Conservation (phyloP, 2,113 vertebrate species). For the Mustela lutreola region DNA sequence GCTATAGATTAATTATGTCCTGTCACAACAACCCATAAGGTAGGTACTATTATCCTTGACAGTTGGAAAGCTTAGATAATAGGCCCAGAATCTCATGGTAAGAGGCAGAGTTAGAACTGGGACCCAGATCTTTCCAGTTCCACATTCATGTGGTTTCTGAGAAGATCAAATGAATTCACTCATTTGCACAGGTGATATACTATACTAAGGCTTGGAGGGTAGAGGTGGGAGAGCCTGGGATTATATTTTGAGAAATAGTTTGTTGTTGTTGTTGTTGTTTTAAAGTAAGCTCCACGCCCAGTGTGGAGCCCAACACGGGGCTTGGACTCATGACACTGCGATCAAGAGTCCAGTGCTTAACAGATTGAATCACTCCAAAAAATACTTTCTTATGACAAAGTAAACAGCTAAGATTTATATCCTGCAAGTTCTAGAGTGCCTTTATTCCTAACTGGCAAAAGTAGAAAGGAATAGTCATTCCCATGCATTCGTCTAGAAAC, state of each 20-base stretch:
- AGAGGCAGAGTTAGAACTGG: slow-evolving; percentile 5
- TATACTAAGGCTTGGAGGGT: neutral
- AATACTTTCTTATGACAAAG: slow-evolving; percentile 23
- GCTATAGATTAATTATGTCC: neutral
- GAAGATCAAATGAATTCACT: slow-evolving; percentile 2
- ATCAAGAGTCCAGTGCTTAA: neutral
- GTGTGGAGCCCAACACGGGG: neutral
- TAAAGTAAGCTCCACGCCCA: neutral
- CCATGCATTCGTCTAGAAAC: slow-evolving; percentile 29
- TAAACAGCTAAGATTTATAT: slow-evolving; percentile 30
- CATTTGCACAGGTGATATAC: neutral
- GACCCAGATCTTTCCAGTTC: neutral
- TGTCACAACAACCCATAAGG: neutral
- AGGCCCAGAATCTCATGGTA: neutral
- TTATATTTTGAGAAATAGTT: neutral
- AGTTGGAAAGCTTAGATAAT: slow-evolving; percentile 20
- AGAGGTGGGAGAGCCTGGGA: neutral
- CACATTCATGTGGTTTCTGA: neutral
- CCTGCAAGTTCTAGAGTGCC: neutral
- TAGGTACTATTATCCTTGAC: neutral
- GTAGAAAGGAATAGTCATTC: neutral
- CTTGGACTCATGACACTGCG: too few relatives aligned
- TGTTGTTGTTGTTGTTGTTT: neutral
- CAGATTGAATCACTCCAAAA: neutral
- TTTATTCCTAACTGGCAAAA: slow-evolving; percentile 43